phyloP scores from a whole-genome alignment of 64 coral and sea anemone species.

The Cladopsammia gracilis region DNA sequence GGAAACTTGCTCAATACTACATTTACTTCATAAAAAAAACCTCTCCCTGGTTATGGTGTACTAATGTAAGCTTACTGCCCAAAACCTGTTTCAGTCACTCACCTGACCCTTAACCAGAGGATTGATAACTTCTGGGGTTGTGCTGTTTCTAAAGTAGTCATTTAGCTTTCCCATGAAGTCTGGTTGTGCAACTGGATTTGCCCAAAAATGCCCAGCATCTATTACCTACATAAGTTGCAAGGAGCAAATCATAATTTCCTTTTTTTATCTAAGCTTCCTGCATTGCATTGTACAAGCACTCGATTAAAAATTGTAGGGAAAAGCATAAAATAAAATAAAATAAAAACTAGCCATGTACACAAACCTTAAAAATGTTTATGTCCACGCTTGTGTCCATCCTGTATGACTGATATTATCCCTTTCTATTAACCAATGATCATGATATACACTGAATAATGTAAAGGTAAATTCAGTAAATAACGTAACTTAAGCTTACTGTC shows the following conservation, averaged over 20 bases:
- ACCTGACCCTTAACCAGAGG: conserved; percentile 84
- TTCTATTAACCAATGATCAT: no score
- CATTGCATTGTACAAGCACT: background rate
- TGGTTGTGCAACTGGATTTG: conserved; percentile 56
- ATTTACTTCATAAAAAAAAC: no score
- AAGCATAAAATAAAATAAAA: background rate
- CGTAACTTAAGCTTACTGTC: no score
- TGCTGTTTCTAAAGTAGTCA: conserved; percentile 76
- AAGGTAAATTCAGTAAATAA: no score
- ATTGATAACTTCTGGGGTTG: background rate
- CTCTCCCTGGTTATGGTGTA: no score
- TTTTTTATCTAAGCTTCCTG: background rate
- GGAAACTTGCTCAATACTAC: no score
- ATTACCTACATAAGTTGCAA: conserved; percentile 57
- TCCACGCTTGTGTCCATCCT: conserved; percentile 18
- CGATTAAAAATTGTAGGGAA: background rate
- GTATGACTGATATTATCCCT: no score
- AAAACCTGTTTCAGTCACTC: background rate
- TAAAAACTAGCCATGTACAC: background rate
- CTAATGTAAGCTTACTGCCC: no score
- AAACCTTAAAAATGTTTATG: conserved; percentile 51
- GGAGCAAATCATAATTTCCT: background rate
- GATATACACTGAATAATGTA: no score
- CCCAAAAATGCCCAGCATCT: conserved; percentile 94
- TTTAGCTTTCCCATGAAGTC: conserved; percentile 92